These are phyloP conservation scores for Bubo bubo DNA, from an alignment of 2,113 vertebrate genomes.

Conservation along the genomic window DNA sequence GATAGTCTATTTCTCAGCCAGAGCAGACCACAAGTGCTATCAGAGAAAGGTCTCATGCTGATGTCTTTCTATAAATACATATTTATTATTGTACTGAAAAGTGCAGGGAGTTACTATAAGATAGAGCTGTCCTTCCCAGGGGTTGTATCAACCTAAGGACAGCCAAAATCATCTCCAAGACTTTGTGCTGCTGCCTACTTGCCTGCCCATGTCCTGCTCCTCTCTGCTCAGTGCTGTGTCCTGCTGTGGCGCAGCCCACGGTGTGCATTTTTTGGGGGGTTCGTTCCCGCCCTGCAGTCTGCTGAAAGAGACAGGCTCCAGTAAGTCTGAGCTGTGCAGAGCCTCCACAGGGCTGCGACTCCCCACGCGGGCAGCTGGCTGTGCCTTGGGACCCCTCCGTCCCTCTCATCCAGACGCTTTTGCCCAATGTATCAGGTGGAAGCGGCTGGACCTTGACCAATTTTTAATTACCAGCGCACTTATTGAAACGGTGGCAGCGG, in stretches of 20 bases:
- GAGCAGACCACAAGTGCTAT: not conserved
- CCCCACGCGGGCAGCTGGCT: not conserved
- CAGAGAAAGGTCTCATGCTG: not conserved
- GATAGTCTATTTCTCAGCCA: not conserved
- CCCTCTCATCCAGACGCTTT: not conserved
- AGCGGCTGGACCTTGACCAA: not conserved
- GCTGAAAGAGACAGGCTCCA: not conserved
- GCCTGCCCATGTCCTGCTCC: not conserved
- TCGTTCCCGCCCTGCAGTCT: not conserved
- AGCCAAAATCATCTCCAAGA: not conserved
- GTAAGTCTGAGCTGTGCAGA: not conserved
- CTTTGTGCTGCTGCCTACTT: not conserved
- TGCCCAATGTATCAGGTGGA: not conserved
- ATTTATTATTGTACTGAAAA: not conserved
- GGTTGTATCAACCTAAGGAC: not conserved
- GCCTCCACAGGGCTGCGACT: not conserved
- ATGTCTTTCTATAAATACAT: not conserved
- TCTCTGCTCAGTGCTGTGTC: not conserved
- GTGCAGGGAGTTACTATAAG: not conserved
- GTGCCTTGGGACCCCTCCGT: not conserved
- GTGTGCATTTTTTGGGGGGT: not conserved
- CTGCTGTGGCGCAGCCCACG: accelerated
- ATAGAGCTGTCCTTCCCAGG: not conserved
- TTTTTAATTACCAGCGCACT: not conserved
- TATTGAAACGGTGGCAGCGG: not conserved